These are phyloP conservation scores for Zaprionus lachaisei DNA, from an alignment of 1,140 invertebrate species.

Conservation along the genomic window DNA sequence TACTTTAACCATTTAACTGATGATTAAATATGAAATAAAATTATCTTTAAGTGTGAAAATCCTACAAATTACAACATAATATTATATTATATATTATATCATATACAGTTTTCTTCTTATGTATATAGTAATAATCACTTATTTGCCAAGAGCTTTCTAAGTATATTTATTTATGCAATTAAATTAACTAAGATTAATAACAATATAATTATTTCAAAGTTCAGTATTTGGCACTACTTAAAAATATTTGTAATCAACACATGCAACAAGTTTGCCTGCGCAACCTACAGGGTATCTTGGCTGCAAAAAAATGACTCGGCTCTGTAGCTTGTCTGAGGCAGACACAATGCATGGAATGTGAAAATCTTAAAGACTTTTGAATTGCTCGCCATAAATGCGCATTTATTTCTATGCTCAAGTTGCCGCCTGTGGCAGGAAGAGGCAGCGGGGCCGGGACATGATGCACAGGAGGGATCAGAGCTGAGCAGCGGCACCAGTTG, in stretches of 20 bases:
- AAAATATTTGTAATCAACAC: not conserved
- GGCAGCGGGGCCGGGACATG: slow-evolving; percentile 16
- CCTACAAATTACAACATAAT: accelerated
- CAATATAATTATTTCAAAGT: too few species aligned
- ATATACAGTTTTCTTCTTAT: too few species aligned
- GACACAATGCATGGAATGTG: slow-evolving; percentile 82
- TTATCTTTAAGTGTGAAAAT: too few species aligned
- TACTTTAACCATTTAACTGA: too few species aligned
- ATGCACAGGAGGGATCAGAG: slow-evolving; percentile 34
- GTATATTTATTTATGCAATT: too few species aligned
- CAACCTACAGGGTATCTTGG: slow-evolving; percentile 22
- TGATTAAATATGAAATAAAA: too few species aligned
- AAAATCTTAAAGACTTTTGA: slow-evolving; percentile 83
- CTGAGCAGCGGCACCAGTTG: slow-evolving; percentile 10
- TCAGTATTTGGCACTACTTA: too few species aligned
- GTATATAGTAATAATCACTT: too few species aligned
- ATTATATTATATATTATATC: too few species aligned
- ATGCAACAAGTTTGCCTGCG: not conserved
- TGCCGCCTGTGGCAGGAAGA: slow-evolving; percentile 36
- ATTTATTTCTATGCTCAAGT: slow-evolving; percentile 82
- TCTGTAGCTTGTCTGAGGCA: slow-evolving; percentile 66
- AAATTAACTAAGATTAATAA: too few species aligned
- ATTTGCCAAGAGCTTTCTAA: too few species aligned
- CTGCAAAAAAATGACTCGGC: slow-evolving; percentile 59
- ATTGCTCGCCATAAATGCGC: slow-evolving; percentile 81